Percentiles rank a stretch among this genome's conserved stretches.
phyloP scores from a whole-genome alignment of 2,888 invertebrate genomes.

The Megaustenia siamemsis region DNA sequence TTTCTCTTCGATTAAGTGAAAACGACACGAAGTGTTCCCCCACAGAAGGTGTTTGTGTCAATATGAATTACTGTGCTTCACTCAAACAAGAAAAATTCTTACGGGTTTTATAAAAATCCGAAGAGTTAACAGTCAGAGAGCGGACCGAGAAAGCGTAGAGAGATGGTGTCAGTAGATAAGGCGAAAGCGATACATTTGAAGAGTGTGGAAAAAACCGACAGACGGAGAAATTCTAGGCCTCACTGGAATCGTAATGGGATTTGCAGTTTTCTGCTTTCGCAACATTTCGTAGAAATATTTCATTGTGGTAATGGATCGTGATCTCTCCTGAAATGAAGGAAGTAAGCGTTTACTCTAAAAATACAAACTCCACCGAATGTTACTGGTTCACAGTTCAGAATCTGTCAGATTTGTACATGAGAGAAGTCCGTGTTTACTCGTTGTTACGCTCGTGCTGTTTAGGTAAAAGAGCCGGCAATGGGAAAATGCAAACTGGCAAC shows the following conservation, averaged over 20 bases:
- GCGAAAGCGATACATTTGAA: conserved; percentile 46
- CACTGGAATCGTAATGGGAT: conserved; percentile 40
- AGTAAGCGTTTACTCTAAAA: conserved; percentile 33
- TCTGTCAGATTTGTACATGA: conserved; percentile 29
- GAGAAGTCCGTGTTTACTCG: conserved; percentile 38
- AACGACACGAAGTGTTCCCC: too few species aligned
- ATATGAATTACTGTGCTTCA: neutral
- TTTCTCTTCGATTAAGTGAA: too few species aligned
- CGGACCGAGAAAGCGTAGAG: conserved; percentile 7
- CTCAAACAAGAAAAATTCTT: neutral
- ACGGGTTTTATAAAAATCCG: neutral
- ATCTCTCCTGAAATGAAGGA: conserved; percentile 29
- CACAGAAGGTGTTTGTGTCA: neutral
- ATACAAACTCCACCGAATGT: conserved; percentile 27
- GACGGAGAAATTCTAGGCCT: conserved; percentile 19
- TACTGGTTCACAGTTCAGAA: conserved; percentile 32
- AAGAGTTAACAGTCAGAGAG: conserved; percentile 27
- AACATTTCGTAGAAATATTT: conserved; percentile 42
- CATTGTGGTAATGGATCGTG: conserved; percentile 43
- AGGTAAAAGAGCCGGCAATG: conserved; percentile 10
- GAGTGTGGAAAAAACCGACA: conserved; percentile 23
- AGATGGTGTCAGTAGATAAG: conserved; percentile 44
- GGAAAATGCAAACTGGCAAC: conserved; percentile 30
- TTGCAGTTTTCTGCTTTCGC: conserved; percentile 38
- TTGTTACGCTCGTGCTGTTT: conserved; percentile 43